Evolutionary conservation across 2,113 vertebrate species (phyloP).

Genomic region (Ptilonorhynchus violaceus): DNA sequence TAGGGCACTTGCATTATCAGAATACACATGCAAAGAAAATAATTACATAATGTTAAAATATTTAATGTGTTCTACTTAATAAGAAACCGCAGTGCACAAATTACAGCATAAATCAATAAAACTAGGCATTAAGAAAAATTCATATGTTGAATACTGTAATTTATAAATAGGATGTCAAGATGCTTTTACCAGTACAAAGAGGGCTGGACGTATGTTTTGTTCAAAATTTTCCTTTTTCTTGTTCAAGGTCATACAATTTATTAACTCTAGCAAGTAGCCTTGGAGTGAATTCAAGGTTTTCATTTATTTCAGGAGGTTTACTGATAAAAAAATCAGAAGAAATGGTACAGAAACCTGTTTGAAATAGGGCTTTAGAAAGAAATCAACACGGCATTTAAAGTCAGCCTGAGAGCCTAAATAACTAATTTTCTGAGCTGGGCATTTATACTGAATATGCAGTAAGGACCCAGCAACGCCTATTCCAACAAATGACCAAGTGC

Average conservation of each 20-base stretch:
- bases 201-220: neutral
- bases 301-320: neutral
- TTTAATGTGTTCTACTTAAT: neutral
- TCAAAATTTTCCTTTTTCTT: neutral
- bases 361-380: neutral
- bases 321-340: neutral
- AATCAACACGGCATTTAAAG: neutral
- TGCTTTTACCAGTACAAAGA: neutral
- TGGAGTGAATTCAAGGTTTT: constrained; percentile 22
- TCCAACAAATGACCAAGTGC: neutral
- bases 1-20: neutral
- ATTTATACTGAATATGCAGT: neutral
- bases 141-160: neutral
- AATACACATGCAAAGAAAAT: neutral
- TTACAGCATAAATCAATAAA: neutral
- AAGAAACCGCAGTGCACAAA: neutral
- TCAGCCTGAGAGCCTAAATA: neutral
- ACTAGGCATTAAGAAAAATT: neutral
- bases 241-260: neutral
- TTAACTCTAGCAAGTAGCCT: neutral
- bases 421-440: neutral
- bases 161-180: neutral
- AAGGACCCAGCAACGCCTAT: neutral
- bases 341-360: neutral
- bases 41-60: neutral